A percentile compares a stretch with the other conserved stretches of the same genome.
Conservation (phyloP, 2,888 invertebrate species). For the Oeneis ivallda region DNA sequence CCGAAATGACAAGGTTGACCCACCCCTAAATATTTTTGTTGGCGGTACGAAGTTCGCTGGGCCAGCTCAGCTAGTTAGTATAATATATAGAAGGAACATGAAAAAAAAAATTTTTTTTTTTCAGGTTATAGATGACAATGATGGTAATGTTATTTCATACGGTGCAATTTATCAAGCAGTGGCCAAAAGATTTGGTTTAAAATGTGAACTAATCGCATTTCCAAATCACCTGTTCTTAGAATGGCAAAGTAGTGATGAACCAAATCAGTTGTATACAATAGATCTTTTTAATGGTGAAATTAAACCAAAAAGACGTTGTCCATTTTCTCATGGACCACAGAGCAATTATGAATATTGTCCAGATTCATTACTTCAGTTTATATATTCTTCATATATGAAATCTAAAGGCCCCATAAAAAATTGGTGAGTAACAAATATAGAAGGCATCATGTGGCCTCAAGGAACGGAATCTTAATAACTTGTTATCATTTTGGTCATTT, state of each 20-base stretch:
- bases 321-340: conserved; percentile 45
- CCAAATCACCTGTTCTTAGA: conserved; percentile 64
- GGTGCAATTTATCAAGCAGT: conserved; percentile 60
- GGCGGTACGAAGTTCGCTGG: no score
- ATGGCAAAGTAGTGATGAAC: conserved; percentile 49
- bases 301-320: conserved; percentile 54
- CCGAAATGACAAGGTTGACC: no score
- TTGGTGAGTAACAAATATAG: conserved; percentile 49
- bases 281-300: conserved; percentile 54
- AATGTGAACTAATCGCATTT: conserved; percentile 58
- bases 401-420: conserved; percentile 53
- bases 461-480: no score
- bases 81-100: neutral
- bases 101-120: conserved; percentile 60
- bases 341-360: conserved; percentile 49
- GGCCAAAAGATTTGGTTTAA: conserved; percentile 57
- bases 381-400: conserved; percentile 50
- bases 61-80: no score
- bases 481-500: no score
- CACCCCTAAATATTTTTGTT: no score
- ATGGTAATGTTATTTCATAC: conserved; percentile 52
- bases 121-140: conserved; percentile 54
- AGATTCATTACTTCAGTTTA: conserved; percentile 52
- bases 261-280: conserved; percentile 47
- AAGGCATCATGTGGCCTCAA: neutral